Base-by-base conservation (phyloP, 2,888 invertebrate genomes). In the Aphidius colemani region DNA sequence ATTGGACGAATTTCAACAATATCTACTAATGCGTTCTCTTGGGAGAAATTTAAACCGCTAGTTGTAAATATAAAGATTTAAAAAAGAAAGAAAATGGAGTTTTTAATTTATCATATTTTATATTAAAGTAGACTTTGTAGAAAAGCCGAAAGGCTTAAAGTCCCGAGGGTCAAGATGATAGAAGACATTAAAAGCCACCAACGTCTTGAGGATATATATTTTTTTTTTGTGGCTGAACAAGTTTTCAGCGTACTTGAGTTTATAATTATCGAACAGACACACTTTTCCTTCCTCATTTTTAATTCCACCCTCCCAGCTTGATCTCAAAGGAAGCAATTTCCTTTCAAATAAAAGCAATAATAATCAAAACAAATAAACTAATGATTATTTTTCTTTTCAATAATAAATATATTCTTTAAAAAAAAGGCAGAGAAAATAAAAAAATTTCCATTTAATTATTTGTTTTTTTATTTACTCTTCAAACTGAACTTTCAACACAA, bases 191-290 rank as follows among this genome's bases (percentile, higher is more conserved):
- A 46, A 41, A 58, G 30, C 50, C 50, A 10, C 7, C 46, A 53
- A 11, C 30, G 5, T 5, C 30, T 18, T 18, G 13, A 18, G 1
- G 13, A 18, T 18, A 18, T 18, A 18, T 18, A 18, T 18, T 30
- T 30, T 30, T 30, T 30, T 30, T 13, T 41, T 44, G 44, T 44
- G 44, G 44, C 18, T 43, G 11, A 11, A 11, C 55, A 39, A 57
- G 57, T 57, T 57, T 57, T 39, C 30, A 46, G 46, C 30, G 46
- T 57, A 57, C 46, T 30, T 39, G 8, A 46, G 55, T 55, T 46
- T 30, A 45, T 56, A 43, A 57, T 57, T 57, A 57, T 57, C 57
- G 46, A 48, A 11, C 44, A 30, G 30, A 30, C 30, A 30, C 30
- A 30, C 30, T 30, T 5, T 30, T 30, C 30, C 30, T 18, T 39